phyloP scores from a whole-genome alignment of 2,113 vertebrate species.

The Podilymbus podiceps region DNA sequence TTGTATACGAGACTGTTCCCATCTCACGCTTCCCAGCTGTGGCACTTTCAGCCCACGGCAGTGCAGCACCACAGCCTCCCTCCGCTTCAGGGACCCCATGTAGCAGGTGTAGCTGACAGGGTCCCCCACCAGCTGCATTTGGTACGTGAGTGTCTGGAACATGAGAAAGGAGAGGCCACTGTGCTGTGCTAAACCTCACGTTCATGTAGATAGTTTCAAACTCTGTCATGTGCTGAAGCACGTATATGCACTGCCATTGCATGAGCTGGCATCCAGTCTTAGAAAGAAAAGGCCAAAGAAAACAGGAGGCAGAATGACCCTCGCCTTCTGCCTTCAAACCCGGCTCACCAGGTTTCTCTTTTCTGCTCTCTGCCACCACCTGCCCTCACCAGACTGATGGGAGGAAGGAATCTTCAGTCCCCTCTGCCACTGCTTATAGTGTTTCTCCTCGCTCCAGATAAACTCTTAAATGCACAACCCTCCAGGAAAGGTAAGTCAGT shows the following conservation, averaged over 20 bases:
- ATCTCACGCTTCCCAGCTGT: background rate
- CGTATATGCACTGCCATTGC: background rate
- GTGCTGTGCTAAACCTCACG: background rate
- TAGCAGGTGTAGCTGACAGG: background rate
- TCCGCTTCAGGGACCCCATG: background rate
- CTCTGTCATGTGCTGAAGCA: background rate
- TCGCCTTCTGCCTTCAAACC: background rate
- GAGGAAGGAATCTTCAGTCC: background rate
- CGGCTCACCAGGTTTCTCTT: background rate
- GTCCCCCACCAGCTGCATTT: background rate
- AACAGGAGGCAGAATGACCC: background rate
- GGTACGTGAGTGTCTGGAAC: background rate
- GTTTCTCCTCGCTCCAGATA: background rate
- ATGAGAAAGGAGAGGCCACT: background rate
- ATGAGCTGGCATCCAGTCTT: background rate
- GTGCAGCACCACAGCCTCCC: background rate
- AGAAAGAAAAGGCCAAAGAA: background rate
- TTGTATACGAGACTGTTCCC: background rate
- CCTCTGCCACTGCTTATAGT: background rate
- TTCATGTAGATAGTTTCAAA: background rate
- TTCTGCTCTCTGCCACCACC: background rate
- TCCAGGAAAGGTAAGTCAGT: background rate
- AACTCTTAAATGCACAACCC: background rate
- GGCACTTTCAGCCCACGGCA: background rate
- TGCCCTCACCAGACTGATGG: background rate